Evolutionary conservation across 2,888 invertebrate genomes (phyloP).

Genomic region (Zeuzera pyrina): DNA sequence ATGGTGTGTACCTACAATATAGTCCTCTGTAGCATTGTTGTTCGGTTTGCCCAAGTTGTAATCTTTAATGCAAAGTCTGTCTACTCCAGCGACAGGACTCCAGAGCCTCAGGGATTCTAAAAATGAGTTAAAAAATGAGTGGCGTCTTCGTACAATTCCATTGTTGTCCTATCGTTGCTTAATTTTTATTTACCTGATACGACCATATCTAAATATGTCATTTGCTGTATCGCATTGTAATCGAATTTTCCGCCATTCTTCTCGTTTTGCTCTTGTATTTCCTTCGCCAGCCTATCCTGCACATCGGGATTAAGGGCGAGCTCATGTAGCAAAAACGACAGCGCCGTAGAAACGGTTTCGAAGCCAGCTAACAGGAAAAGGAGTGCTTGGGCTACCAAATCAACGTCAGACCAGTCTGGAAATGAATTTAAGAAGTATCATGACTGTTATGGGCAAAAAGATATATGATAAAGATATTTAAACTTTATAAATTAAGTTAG

Average conservation of each 20-base stretch:
- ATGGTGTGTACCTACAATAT: slow-evolving; percentile 45
- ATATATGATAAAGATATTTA: no score
- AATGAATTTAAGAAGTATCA: no score
- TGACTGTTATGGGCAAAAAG: no score
- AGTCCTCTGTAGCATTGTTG: slow-evolving; percentile 28
- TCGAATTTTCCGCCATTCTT: slow-evolving; percentile 41
- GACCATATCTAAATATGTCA: slow-evolving; percentile 49
- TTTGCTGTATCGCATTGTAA: slow-evolving; percentile 26
- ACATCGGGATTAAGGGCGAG: slow-evolving; percentile 23
- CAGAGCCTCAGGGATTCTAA: slow-evolving; percentile 57
- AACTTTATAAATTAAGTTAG: no score
- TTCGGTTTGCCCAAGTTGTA: slow-evolving; percentile 54
- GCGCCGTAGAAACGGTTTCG: slow-evolving; percentile 21
- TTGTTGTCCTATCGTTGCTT: no score
- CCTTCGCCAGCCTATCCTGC: slow-evolving; percentile 22
- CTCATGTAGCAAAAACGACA: slow-evolving; percentile 21
- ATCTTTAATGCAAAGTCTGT: slow-evolving; percentile 62
- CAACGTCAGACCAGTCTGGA: slow-evolving; percentile 19
- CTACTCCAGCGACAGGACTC: slow-evolving; percentile 48
- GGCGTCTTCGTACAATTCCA: not conserved
- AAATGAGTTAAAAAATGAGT: slow-evolving; percentile 14
- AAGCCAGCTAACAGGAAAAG: slow-evolving; percentile 23
- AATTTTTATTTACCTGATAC: slow-evolving; percentile 22
- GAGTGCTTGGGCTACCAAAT: slow-evolving; percentile 19
- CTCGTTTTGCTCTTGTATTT: slow-evolving; percentile 21